phyloP scores from a whole-genome alignment of 2,797 vertebrate genomes.

The Esox lucius region DNA sequence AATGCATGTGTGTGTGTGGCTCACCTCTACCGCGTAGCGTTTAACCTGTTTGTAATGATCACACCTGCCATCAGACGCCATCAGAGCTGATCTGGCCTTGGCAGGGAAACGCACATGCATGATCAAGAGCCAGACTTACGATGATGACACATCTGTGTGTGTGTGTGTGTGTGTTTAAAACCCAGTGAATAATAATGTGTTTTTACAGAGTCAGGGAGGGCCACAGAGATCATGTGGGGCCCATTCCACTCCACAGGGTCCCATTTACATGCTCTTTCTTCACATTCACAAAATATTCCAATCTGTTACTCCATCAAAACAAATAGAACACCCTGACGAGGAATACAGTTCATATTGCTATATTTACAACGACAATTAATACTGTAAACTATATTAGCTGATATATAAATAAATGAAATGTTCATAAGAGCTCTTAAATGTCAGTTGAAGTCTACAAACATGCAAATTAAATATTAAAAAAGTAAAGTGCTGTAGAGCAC shows the following conservation, averaged over 20 bases:
- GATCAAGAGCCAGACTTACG: background rate
- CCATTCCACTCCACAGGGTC: background rate
- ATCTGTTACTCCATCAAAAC: too few species aligned
- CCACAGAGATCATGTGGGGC: background rate
- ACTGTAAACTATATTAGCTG: background rate
- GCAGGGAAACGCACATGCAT: constrained; percentile 2
- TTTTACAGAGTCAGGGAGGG: background rate
- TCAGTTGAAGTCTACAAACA: constrained; percentile 4
- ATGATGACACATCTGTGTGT: background rate
- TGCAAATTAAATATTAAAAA: constrained; percentile 10
- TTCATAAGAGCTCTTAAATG: background rate
- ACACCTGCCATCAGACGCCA: background rate
- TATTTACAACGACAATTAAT: too few species aligned
- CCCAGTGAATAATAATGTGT: background rate
- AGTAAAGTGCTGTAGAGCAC: constrained; percentile 23
- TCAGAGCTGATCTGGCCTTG: background rate
- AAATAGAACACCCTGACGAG: too few species aligned
- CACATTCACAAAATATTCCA: too few species aligned
- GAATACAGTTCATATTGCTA: too few species aligned
- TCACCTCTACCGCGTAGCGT: constrained; percentile 22
- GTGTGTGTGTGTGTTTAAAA: background rate
- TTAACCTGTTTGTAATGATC: constrained; percentile 46
- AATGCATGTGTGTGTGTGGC: background rate
- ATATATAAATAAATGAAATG: background rate
- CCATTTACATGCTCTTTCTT: too few species aligned